phyloP scores from a whole-genome alignment of 2,888 invertebrate genomes.

The Sericinus montela region DNA sequence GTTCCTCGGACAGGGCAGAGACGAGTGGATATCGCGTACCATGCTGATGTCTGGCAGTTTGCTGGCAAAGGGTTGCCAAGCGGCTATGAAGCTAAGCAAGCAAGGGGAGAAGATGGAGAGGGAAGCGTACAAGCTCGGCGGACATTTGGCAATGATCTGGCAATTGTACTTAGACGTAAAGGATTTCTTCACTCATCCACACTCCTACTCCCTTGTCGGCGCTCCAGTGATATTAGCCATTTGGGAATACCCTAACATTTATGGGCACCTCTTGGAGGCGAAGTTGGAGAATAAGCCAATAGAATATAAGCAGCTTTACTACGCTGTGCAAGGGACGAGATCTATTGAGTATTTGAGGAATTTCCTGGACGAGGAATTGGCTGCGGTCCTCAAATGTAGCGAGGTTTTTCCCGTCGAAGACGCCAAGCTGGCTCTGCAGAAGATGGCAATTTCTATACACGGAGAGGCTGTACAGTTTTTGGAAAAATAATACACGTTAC shows the following conservation, averaged over 20 bases:
- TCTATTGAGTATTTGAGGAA: slow-evolving; percentile 54
- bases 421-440: slow-evolving; percentile 54
- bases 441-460: slow-evolving; percentile 64
- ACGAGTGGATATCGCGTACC: slow-evolving; percentile 62
- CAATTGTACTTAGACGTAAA: slow-evolving; percentile 64
- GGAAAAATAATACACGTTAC: slow-evolving; percentile 35
- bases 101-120: slow-evolving; percentile 46
- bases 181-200: slow-evolving; percentile 64
- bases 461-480: slow-evolving; percentile 59
- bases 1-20: slow-evolving; percentile 59
- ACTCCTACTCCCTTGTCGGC: slow-evolving; percentile 61
- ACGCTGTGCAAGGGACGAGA: slow-evolving; percentile 57
- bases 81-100: slow-evolving; percentile 59
- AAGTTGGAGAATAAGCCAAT: slow-evolving; percentile 49
- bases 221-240: slow-evolving; percentile 57
- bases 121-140: slow-evolving; percentile 60
- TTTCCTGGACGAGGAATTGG: slow-evolving; percentile 57
- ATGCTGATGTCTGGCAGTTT: slow-evolving; percentile 65
- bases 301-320: slow-evolving; percentile 57
- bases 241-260: slow-evolving; percentile 67
- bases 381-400: slow-evolving; percentile 46
- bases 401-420: slow-evolving; percentile 58
- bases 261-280: slow-evolving; percentile 51
- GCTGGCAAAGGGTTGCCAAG: slow-evolving; percentile 66
- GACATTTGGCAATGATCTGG: slow-evolving; percentile 65